phyloP scores from a whole-genome alignment of 2,888 invertebrate genomes.

The Xylophagus ater region DNA sequence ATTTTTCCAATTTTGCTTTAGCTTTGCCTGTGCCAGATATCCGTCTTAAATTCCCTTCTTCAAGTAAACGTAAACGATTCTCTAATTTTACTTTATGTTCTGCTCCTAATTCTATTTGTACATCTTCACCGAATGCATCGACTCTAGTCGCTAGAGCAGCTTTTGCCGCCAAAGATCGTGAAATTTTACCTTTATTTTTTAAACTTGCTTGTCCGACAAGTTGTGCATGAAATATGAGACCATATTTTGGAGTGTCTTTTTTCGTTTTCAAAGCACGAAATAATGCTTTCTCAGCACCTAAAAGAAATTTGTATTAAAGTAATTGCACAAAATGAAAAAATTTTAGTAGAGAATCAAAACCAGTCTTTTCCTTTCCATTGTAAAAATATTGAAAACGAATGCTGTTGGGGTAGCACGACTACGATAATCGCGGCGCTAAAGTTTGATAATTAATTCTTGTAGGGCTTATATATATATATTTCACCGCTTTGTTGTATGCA shows the following conservation, averaged over 20 bases:
- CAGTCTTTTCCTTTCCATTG: not conserved
- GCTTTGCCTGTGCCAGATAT: constrained; percentile 84
- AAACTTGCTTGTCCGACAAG: constrained; percentile 81
- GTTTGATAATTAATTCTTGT: too few species aligned
- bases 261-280: constrained; percentile 95
- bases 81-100: constrained; percentile 86
- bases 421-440: too few species aligned
- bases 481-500: too few species aligned
- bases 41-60: constrained; percentile 71
- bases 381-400: not conserved
- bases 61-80: constrained; percentile 61
- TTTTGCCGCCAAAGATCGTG: constrained; percentile 95
- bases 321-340: not conserved
- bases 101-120: constrained; percentile 69
- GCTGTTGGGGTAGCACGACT: too few species aligned
- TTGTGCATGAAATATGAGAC: constrained; percentile 93
- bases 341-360: not conserved
- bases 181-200: constrained; percentile 88
- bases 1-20: constrained; percentile 85
- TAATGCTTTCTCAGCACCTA: constrained; percentile 93
- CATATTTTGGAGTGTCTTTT: constrained; percentile 97
- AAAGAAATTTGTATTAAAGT: constrained; percentile 2
- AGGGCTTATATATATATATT: too few species aligned
- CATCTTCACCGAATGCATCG: constrained; percentile 92
- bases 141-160: constrained; percentile 80